phyloP scores from a whole-genome alignment of 2,113 vertebrate species.

The Illadopsis cleaveri region DNA sequence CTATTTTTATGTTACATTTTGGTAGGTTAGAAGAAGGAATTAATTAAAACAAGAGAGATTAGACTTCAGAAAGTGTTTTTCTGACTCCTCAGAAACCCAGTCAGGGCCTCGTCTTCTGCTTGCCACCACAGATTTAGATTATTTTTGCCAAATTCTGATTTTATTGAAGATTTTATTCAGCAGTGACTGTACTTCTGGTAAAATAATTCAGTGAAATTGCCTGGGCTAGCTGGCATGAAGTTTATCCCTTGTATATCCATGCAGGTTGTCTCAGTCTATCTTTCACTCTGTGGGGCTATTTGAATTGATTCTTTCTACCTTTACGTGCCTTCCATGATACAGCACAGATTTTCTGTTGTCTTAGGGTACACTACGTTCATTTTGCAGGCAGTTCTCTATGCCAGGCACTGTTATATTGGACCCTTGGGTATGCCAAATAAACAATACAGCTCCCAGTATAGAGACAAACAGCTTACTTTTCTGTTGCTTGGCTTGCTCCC shows the following conservation, averaged over 20 bases:
- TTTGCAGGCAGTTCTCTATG: neutral
- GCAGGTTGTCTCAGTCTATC: neutral
- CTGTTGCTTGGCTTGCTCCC: neutral
- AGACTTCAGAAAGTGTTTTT: neutral
- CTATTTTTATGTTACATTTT: neutral
- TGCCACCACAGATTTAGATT: neutral
- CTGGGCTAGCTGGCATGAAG: neutral
- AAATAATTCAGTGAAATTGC: conserved; percentile 15
- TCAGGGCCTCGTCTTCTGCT: neutral
- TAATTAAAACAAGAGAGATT: neutral
- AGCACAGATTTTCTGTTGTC: neutral
- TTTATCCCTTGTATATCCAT: neutral
- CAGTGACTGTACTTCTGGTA: neutral
- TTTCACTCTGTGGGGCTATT: neutral
- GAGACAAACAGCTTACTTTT: neutral
- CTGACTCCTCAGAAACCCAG: neutral
- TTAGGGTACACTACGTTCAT: neutral
- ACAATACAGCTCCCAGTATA: neutral
- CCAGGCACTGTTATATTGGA: neutral
- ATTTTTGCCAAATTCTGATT: neutral
- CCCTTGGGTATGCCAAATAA: neutral
- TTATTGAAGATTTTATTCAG: neutral
- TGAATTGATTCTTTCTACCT: conserved; percentile 12
- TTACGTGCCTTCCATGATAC: neutral
- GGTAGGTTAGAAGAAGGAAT: neutral